Percentiles rank a stretch among this genome's conserved stretches.
phyloP scores from a whole-genome alignment of 2,113 vertebrate species.

The Potamarius usumacintae region DNA sequence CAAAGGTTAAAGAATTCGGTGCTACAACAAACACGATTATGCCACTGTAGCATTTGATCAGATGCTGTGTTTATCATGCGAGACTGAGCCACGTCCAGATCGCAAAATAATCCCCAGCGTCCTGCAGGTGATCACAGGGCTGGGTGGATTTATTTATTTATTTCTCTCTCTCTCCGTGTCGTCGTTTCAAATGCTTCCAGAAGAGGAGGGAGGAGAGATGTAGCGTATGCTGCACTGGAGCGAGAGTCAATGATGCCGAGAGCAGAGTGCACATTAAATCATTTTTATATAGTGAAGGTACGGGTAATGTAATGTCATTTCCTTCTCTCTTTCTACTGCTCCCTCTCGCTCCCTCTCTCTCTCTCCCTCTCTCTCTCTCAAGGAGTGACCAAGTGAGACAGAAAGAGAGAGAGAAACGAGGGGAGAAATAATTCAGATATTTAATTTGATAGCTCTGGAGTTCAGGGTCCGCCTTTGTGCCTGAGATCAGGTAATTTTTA shows the following conservation, averaged over 20 bases:
- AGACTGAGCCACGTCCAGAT: constrained; percentile 42
- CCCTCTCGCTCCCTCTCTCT: constrained; percentile 34
- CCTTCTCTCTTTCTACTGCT: constrained; percentile 37
- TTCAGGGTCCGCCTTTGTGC: constrained; percentile 37
- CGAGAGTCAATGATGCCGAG: constrained; percentile 71
- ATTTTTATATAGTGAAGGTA: constrained; percentile 77
- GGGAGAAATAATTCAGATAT: constrained; percentile 47
- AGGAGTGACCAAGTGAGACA: constrained; percentile 13
- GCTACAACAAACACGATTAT: constrained; percentile 79
- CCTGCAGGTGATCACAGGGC: constrained; percentile 54
- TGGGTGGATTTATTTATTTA: not conserved
- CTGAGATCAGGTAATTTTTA: constrained; percentile 24
- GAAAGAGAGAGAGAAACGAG: constrained; percentile 7
- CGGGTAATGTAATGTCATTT: constrained; percentile 67
- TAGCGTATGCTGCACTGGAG: constrained; percentile 67
- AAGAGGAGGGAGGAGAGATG: not conserved
- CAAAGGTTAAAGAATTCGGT: constrained; percentile 82
- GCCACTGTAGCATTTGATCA: constrained; percentile 79
- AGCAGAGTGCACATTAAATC: constrained; percentile 75
- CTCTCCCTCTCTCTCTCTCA: constrained; percentile 2
- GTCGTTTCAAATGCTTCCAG: constrained; percentile 48
- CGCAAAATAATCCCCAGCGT: constrained; percentile 50
- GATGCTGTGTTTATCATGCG: constrained; percentile 72
- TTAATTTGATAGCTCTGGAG: constrained; percentile 49
- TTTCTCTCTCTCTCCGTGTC: constrained; percentile 38